phyloP scores from a whole-genome alignment of 2,888 invertebrate species.

The Epirrita christyi region DNA sequence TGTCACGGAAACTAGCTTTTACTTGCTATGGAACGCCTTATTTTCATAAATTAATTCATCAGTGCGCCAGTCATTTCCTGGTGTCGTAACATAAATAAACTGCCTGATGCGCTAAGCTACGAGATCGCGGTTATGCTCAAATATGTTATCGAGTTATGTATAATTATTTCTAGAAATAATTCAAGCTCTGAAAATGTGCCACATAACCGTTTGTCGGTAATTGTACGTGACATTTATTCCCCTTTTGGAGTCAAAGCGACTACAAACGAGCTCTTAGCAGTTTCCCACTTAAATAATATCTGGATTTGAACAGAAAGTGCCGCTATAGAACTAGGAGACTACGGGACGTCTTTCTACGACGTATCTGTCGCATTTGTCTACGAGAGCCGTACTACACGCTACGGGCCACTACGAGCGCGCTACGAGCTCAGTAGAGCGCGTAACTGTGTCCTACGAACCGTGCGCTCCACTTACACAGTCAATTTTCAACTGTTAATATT shows the following conservation, averaged over 20 bases:
- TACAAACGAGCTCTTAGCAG: conserved; percentile 4
- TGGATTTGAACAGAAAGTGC: not conserved
- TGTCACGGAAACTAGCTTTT: conserved; percentile 12
- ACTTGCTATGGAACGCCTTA: conserved; percentile 9
- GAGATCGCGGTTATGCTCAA: not conserved
- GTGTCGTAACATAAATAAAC: not conserved
- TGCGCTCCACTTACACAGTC: conserved; percentile 25
- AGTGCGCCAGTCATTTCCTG: not conserved
- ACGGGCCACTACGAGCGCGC: conserved; percentile 36
- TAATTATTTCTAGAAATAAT: conserved; percentile 5
- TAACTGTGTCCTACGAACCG: conserved; percentile 45
- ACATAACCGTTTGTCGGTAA: conserved; percentile 12
- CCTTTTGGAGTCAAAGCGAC: conserved; percentile 12
- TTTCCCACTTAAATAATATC: conserved; percentile 5
- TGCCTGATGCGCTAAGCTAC: not conserved
- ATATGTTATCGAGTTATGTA: not conserved
- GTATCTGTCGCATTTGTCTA: conserved; percentile 23
- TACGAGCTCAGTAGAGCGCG: conserved; percentile 42
- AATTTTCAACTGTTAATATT: conserved; percentile 19
- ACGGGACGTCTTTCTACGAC: conserved; percentile 2
- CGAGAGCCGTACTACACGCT: conserved; percentile 31
- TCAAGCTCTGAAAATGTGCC: too few species aligned
- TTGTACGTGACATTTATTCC: conserved; percentile 26
- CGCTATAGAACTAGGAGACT: not conserved
- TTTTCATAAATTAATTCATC: conserved; percentile 13